These are phyloP conservation scores for Manis crassicaudata DNA, from an alignment of 2,797 vertebrate species.

Conservation along the genomic window DNA sequence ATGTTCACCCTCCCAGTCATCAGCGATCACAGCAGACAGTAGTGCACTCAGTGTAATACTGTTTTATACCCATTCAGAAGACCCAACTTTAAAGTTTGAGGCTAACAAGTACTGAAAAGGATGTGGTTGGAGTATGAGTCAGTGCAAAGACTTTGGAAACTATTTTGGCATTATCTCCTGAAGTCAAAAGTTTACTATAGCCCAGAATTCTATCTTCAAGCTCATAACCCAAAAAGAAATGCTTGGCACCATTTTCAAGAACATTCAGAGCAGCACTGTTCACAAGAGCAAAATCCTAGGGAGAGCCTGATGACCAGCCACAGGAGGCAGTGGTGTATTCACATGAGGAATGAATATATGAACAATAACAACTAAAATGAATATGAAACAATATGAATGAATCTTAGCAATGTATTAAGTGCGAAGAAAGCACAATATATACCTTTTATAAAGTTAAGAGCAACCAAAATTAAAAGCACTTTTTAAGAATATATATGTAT, in stretches of 20 bases:
- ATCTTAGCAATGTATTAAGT: background rate
- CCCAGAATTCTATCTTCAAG: background rate
- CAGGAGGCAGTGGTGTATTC: background rate
- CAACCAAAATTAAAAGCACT: background rate
- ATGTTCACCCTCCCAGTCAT: background rate
- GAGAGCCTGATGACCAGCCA: background rate
- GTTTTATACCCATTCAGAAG: background rate
- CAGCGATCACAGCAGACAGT: background rate
- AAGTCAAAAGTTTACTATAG: background rate
- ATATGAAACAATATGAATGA: background rate
- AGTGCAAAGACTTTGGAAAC: background rate
- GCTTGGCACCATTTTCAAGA: background rate
- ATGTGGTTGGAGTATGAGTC: background rate
- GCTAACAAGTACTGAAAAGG: background rate
- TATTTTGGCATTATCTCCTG: background rate
- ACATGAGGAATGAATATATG: background rate
- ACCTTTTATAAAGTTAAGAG: conserved; percentile 1
- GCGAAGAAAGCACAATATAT: background rate
- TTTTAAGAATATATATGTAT: background rate
- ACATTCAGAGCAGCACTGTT: background rate
- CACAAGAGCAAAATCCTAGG: background rate
- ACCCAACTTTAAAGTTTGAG: background rate
- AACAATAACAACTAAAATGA: background rate
- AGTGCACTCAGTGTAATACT: background rate
- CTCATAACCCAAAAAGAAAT: background rate